A percentile compares a stretch with the other conserved stretches of the same genome.
These are phyloP conservation scores for Notechis scutatus DNA, from an alignment of 2,113 vertebrate species.

Conservation along the genomic window DNA sequence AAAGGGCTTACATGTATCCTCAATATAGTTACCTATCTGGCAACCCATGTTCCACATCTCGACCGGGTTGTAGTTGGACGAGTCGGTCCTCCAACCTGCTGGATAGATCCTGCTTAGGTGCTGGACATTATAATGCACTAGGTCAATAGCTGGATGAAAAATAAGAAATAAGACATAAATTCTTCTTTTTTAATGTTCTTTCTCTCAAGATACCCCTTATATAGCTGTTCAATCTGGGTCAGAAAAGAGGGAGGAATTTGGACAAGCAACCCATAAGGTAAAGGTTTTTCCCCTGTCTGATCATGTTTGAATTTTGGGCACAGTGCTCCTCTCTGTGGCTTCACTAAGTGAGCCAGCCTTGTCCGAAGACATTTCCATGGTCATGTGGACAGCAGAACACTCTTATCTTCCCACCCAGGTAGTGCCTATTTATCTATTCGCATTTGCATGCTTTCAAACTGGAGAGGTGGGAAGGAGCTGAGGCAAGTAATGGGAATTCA, in stretches of 20 bases:
- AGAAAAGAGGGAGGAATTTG: not conserved
- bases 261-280: not conserved
- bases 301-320: no score
- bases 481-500: not conserved
- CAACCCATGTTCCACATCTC: slow-evolving; percentile 92
- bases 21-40: slow-evolving; percentile 81
- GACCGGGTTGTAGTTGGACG: slow-evolving; percentile 90
- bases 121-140: slow-evolving; percentile 81
- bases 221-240: not conserved
- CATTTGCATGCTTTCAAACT: not conserved
- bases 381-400: not conserved
- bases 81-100: slow-evolving; percentile 87
- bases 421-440: not conserved
- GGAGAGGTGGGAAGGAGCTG: not conserved
- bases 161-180: not conserved
- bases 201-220: not conserved
- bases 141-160: slow-evolving; percentile 69
- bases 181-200: not conserved
- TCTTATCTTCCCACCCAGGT: not conserved
- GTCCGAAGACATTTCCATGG: not conserved
- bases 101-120: slow-evolving; percentile 93
- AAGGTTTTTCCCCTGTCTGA: not conserved
- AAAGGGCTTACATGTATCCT: not conserved
- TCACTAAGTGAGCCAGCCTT: not conserved
- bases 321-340: not conserved